Percentiles rank a stretch among this genome's conserved stretches.
Evolutionary conservation across 1,140 invertebrate genomes (phyloP).

Genomic region (Aporrectodea caliginosa): DNA sequence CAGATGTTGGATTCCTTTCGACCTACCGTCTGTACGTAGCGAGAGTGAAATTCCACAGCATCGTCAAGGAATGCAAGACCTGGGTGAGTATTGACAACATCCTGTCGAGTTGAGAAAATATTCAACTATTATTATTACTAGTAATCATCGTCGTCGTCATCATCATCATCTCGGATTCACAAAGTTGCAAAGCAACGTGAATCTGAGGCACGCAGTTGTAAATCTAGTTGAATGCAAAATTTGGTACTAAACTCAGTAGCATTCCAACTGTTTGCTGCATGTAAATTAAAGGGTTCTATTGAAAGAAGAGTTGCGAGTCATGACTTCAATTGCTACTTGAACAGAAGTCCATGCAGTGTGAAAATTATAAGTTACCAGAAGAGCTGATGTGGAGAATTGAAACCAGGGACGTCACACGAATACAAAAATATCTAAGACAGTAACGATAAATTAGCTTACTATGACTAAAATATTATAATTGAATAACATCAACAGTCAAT

Average conservation of each 20-base stretch:
- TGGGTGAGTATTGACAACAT: conserved; percentile 98
- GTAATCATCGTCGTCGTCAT: background rate
- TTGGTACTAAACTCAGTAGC: background rate
- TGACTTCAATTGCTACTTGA: too few species aligned
- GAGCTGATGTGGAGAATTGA: too few species aligned
- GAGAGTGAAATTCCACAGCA: conserved; percentile 95
- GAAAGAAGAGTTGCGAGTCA: too few species aligned
- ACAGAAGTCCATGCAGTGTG: too few species aligned
- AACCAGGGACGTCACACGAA: too few species aligned
- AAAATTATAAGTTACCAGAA: background rate
- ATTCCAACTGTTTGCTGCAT: background rate
- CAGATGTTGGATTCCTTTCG: too few species aligned
- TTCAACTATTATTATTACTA: background rate
- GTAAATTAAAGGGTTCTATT: too few species aligned
- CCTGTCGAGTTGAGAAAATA: conserved; percentile 65
- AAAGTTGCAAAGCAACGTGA: background rate
- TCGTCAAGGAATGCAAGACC: conserved; percentile 93
- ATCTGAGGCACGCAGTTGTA: background rate
- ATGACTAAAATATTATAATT: background rate
- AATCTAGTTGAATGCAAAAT: background rate
- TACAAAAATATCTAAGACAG: too few species aligned
- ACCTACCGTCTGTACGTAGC: conserved; percentile 97
- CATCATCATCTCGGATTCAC: background rate
- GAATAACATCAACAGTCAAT: background rate
- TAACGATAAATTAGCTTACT: too few species aligned